Conservation (phyloP, 2,797 vertebrate species). For the Myotis findleyi region DNA sequence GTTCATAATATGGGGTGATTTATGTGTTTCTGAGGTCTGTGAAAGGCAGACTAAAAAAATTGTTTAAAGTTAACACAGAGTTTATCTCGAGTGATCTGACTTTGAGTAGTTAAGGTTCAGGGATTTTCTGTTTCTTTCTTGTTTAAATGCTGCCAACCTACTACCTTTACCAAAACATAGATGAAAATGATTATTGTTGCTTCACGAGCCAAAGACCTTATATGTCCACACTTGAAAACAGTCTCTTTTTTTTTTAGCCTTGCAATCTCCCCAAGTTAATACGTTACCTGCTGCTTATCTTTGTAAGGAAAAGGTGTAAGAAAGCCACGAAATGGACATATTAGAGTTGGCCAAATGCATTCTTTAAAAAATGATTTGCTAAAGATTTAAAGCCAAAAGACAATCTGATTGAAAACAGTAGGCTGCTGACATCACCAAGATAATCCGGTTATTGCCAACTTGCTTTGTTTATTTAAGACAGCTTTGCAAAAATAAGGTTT, state of each 20-base stretch:
- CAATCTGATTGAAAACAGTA: constrained; percentile 82
- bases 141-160: constrained; percentile 3
- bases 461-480: constrained; percentile 87
- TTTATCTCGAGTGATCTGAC: constrained; percentile 63
- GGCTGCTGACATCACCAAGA: constrained; percentile 80
- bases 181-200: not conserved
- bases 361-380: constrained; percentile 72
- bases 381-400: constrained; percentile 80
- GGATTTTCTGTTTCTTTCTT: constrained; percentile 40
- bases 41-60: constrained; percentile 54
- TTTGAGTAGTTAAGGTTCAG: constrained; percentile 61
- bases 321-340: not conserved
- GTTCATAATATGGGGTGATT: constrained; percentile 72
- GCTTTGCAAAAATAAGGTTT: constrained; percentile 85
- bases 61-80: constrained; percentile 69
- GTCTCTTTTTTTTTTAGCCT: not conserved
- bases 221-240: constrained; percentile 23
- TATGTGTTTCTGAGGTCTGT: constrained; percentile 73
- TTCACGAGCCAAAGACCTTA: constrained; percentile 16
- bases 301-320: constrained; percentile 28
- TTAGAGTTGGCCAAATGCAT: constrained; percentile 62
- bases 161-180: not conserved
- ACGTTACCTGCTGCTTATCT: not conserved
- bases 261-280: not conserved
- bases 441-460: constrained; percentile 84